These are phyloP conservation scores for Otolemur garnettii DNA, from an alignment of 2,113 vertebrate genomes.

Conservation along the genomic window DNA sequence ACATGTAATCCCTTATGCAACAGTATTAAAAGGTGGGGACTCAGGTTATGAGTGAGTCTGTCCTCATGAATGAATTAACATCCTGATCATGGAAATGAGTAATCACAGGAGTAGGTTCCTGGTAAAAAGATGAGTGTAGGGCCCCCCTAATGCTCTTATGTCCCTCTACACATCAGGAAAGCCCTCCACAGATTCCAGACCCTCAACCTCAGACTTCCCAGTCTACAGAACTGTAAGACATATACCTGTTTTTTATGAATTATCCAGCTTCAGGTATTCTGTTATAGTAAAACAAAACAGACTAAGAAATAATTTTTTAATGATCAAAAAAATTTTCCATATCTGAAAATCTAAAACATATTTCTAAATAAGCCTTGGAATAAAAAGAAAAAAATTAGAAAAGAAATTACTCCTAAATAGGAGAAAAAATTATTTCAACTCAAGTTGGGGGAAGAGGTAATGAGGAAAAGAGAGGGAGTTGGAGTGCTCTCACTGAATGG, in stretches of 20 bases:
- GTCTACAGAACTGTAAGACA: background rate
- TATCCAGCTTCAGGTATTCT: background rate
- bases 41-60: background rate
- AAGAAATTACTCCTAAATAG: background rate
- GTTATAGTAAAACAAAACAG: background rate
- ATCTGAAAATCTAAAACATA: background rate
- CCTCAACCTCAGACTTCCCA: background rate
- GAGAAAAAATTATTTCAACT: too few relatives aligned
- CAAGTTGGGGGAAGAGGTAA: too few relatives aligned
- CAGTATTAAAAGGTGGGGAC: background rate
- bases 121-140: background rate
- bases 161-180: background rate
- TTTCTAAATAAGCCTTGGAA: background rate
- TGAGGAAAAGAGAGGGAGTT: too few relatives aligned
- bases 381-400: background rate
- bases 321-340: background rate
- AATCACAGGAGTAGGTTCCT: background rate
- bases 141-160: background rate
- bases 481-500: too few relatives aligned
- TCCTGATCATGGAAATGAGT: background rate
- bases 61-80: background rate
- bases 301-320: background rate
- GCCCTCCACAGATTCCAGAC: background rate
- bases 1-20: background rate
- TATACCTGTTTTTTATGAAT: background rate